Evolutionary conservation across 2,888 invertebrate species (phyloP).

Genomic region (Actias luna): DNA sequence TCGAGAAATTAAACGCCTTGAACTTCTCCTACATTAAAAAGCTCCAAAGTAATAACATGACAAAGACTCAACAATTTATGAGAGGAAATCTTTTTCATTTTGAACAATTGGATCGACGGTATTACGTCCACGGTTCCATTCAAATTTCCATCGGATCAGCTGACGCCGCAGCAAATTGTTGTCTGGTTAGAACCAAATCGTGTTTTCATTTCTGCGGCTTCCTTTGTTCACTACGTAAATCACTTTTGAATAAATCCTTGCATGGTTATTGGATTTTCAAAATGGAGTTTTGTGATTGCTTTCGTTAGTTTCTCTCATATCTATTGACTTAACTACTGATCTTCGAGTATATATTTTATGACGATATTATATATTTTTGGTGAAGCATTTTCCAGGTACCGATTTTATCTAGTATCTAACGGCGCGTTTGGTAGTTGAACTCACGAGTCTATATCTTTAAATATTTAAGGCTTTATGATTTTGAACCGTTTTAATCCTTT

Average conservation of each 20-base stretch:
- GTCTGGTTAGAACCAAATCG: constrained; percentile 37
- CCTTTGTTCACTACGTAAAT: constrained; percentile 36
- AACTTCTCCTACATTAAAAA: neutral
- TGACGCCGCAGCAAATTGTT: constrained; percentile 40
- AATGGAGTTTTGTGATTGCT: constrained; percentile 11
- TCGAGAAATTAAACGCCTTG: neutral
- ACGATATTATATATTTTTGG: neutral
- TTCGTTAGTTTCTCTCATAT: neutral
- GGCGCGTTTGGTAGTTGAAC: no score
- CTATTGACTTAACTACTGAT: neutral
- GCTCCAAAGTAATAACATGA: constrained; percentile 2
- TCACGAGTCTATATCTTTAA: no score
- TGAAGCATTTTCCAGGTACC: neutral
- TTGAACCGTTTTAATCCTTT: no score
- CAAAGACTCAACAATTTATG: constrained; percentile 14
- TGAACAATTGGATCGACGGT: constrained; percentile 35
- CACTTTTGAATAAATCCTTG: constrained; percentile 30
- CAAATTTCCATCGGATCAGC: constrained; percentile 45
- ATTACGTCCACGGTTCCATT: constrained; percentile 37
- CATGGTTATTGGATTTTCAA: constrained; percentile 26
- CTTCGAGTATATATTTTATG: neutral
- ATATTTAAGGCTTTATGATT: no score
- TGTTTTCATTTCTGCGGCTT: constrained; percentile 36
- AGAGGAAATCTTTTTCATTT: constrained; percentile 32
- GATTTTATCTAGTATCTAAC: no score